Evolutionary conservation across 2,888 invertebrate species (phyloP), one percentile per base, ranked within the genome.

Genomic region (Oegoconia quadripuncta): DNA sequence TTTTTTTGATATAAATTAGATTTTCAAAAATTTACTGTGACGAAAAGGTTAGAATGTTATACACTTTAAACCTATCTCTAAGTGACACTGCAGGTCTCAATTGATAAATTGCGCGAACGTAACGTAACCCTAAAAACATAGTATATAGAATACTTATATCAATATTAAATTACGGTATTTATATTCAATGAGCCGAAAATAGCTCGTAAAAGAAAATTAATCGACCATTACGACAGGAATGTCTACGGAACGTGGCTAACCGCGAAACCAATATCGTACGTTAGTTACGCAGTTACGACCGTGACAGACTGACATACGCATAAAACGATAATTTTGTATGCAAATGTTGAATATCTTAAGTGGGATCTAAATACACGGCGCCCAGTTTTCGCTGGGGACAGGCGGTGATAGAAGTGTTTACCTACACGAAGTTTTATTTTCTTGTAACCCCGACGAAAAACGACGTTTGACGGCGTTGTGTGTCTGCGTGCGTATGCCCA

Each of bases 321-420:
- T 50, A 53, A 58, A 67, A 74, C 61, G 64, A 64, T 69, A 73
- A 76, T 80, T 82, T 75, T 64, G 52, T 80, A 82, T 82, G 80
- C 72, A 74, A 82, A 82, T 79, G 64, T 53, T 39, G 56, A 56
- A 73, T 80, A 82, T 82, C 82, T 79, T 74, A 80, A 82, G 80
- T 76, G 68, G 68, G 74, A 83, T 82, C 83, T 52, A 72, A 76
- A 73, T 70, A 62, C 56, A 55, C 51, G 53, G 48, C 48, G 57
- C 57, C 57, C 43, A 46, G 16, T 6, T 48, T 57, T 46, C 51
- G 64, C 53, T 63, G 69, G 42, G 55, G 66, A 63, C 46, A 48
- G 46, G 55, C 35, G 37, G 1, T 3, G 1, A 46, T 41, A 64
- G 55, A 74, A 73, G 60, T 63, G 49, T n/a, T n/a, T n/a, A n/a